Conservation (phyloP, 2,888 invertebrate genomes). For the Melinaea menophilus region DNA sequence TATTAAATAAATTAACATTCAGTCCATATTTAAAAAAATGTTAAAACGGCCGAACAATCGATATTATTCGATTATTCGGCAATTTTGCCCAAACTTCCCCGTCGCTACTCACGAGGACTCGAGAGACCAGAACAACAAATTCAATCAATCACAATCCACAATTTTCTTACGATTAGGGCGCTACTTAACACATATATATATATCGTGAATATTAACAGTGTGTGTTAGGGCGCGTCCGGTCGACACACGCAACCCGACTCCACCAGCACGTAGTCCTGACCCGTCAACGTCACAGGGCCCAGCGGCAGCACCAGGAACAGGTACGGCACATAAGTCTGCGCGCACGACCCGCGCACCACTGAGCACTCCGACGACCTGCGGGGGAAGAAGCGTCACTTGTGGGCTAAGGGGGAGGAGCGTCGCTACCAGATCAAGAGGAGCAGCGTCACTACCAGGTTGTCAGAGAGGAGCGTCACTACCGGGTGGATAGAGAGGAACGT, state of each 20-base stretch:
- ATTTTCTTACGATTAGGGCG: no score
- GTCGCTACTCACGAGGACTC: not conserved
- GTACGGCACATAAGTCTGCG: constrained; percentile 95
- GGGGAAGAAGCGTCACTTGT: not conserved
- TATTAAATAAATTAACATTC: constrained; percentile 63
- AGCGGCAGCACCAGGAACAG: constrained; percentile 93
- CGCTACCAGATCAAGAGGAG: no score
- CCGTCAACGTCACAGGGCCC: constrained; percentile 93
- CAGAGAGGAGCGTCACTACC: no score
- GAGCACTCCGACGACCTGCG: constrained; percentile 93
- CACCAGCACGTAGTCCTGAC: constrained; percentile 96
- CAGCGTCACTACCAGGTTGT: no score
- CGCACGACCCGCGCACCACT: constrained; percentile 91
- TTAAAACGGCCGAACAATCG: constrained; percentile 49
- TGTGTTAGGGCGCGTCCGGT: constrained; percentile 54
- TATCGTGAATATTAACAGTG: no score
- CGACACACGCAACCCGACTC: constrained; percentile 96
- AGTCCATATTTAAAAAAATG: constrained; percentile 48
- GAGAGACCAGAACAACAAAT: no score
- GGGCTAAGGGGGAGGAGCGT: no score
- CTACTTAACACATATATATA: no score
- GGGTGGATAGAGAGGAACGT: no score
- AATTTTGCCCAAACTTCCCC: constrained; percentile 50
- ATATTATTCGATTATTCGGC: constrained; percentile 47
- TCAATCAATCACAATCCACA: no score